Conservation (phyloP, 2,797 vertebrate genomes). For the Leptodactylus fallax region DNA sequence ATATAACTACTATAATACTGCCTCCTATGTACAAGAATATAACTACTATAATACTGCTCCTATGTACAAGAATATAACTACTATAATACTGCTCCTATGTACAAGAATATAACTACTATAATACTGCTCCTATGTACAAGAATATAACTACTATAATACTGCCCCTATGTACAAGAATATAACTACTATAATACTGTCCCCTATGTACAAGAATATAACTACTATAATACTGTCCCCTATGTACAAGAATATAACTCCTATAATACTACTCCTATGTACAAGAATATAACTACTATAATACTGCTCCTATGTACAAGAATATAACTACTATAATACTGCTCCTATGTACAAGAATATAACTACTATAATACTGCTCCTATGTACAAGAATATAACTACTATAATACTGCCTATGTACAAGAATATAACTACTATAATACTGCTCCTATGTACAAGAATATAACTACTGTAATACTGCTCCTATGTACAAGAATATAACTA, state of each 20-base stretch:
- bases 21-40: no score
- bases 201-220: not conserved
- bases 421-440: no score
- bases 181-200: not conserved
- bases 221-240: no score
- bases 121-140: not conserved
- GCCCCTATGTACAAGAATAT: not conserved
- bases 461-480: not conserved
- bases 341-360: not conserved
- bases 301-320: not conserved
- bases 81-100: not conserved
- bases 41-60: not conserved
- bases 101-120: not conserved
- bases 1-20: slow-evolving; percentile 1
- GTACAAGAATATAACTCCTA: not conserved
- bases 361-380: not conserved
- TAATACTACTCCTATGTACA: not conserved
- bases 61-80: not conserved
- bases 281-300: slow-evolving; percentile 15
- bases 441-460: not conserved
- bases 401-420: no score
- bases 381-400: no score
- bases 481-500: not conserved
- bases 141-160: slow-evolving; percentile 14
- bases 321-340: slow-evolving; percentile 1